These are phyloP conservation scores for Desmophyllum pertusum DNA, from an alignment of 92 coral and sea anemone genomes.

Conservation along the genomic window DNA sequence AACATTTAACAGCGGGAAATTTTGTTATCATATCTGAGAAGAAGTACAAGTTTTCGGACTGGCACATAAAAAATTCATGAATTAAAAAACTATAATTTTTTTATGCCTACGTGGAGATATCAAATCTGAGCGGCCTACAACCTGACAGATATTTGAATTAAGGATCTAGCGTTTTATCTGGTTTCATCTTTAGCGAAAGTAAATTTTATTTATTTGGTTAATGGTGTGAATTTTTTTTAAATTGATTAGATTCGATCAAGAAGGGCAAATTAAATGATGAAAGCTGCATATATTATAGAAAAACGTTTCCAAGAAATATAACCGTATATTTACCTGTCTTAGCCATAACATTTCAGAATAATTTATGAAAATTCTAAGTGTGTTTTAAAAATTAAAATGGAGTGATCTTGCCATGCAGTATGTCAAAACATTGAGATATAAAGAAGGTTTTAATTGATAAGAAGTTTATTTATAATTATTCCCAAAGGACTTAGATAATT, in stretches of 20 bases:
- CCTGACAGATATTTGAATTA: background rate
- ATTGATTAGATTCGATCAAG: constrained; percentile 12
- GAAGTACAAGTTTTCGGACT: background rate
- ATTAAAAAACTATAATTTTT: background rate
- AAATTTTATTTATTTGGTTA: background rate
- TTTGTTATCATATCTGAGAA: constrained; percentile 18
- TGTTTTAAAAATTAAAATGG: too few relatives aligned
- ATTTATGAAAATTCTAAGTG: too few relatives aligned
- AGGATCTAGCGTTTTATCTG: background rate
- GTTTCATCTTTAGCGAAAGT: background rate
- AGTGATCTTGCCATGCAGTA: background rate
- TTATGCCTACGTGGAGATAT: constrained; percentile 8
- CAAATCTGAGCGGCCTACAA: background rate
- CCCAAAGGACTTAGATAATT: background rate
- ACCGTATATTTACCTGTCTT: background rate
- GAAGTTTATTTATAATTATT: too few relatives aligned
- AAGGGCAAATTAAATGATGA: background rate
- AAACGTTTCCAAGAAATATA: background rate
- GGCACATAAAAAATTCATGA: constrained; percentile 35
- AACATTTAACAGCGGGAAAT: constrained; percentile 41
- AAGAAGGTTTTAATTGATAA: background rate
- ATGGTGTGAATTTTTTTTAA: background rate
- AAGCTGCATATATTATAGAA: background rate
- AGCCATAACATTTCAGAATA: background rate
- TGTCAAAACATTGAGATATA: background rate